These are phyloP conservation scores for Ennomos erosarius DNA, from an alignment of 2,888 invertebrate genomes.

Conservation along the genomic window DNA sequence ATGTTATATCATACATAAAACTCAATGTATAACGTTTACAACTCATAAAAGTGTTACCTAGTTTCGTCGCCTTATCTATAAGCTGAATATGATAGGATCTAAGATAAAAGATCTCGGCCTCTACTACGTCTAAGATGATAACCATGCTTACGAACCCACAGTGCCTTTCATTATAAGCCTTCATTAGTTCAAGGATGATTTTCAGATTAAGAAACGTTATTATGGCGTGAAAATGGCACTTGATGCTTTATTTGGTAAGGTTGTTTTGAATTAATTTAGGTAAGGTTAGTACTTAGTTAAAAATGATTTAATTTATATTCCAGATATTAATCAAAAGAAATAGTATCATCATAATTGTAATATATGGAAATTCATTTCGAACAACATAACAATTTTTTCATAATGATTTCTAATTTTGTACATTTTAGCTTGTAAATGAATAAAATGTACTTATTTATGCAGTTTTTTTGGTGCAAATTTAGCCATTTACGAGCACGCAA, in stretches of 20 bases:
- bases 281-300: too few relatives aligned
- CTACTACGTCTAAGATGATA: too few relatives aligned
- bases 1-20: too few relatives aligned
- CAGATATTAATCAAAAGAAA: too few relatives aligned
- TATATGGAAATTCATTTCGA: too few relatives aligned
- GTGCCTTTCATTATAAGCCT: slow-evolving; percentile 3
- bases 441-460: slow-evolving; percentile 3
- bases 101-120: slow-evolving; percentile 13
- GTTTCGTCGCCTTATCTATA: slow-evolving; percentile 22
- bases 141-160: too few relatives aligned
- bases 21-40: slow-evolving; percentile 11
- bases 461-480: slow-evolving; percentile 12
- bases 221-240: slow-evolving; percentile 33
- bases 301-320: too few relatives aligned
- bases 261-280: background rate
- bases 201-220: slow-evolving; percentile 33
- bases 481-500: slow-evolving; percentile 13
- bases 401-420: too few relatives aligned
- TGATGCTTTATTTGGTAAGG: slow-evolving; percentile 11
- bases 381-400: too few relatives aligned
- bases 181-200: slow-evolving; percentile 46
- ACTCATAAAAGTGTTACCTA: slow-evolving; percentile 20
- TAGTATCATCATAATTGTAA: too few relatives aligned
- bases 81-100: slow-evolving; percentile 16
- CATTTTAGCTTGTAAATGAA: background rate